These are phyloP conservation scores for Micromesistius poutassou DNA, from an alignment of 2,797 vertebrate genomes.

Conservation along the genomic window DNA sequence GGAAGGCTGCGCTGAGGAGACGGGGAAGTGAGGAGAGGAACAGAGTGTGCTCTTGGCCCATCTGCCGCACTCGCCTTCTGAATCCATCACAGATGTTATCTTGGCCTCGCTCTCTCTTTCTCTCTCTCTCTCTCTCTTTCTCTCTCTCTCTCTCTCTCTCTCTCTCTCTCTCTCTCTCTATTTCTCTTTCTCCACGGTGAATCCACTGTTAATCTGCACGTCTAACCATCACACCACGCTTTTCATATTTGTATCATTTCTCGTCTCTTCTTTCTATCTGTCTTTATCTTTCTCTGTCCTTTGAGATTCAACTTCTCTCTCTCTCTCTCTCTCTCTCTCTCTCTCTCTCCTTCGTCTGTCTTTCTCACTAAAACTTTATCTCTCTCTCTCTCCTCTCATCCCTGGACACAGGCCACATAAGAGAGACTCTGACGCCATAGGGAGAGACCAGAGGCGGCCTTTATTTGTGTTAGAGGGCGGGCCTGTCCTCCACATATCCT, in stretches of 20 bases:
- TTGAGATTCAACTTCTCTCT: background rate
- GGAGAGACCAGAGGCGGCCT: background rate
- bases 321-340: background rate
- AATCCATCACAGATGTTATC: conserved; percentile 68
- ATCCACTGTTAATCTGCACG: conserved; percentile 42
- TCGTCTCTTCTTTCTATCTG: conserved; percentile 20
- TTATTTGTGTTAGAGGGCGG: conserved; percentile 1
- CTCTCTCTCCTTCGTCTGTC: conserved; percentile 14
- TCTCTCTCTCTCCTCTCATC: background rate
- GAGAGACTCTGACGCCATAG: background rate
- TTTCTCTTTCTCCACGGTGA: conserved; percentile 30
- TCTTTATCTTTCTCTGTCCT: background rate
- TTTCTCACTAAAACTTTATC: conserved; percentile 1
- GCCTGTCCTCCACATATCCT: conserved; percentile 8
- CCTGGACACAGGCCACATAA: background rate
- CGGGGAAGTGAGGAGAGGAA: conserved; percentile 53
- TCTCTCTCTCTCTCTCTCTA: background rate
- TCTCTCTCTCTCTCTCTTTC: background rate
- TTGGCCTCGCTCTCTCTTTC: background rate
- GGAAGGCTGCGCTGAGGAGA: conserved; percentile 11
- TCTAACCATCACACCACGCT: conserved; percentile 22
- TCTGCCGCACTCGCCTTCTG: conserved; percentile 44
- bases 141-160: background rate
- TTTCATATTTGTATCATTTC: conserved; percentile 20
- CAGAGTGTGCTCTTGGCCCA: conserved; percentile 70